phyloP scores from a whole-genome alignment of 2,888 invertebrate species.

The Nipponacmea schrenckii region DNA sequence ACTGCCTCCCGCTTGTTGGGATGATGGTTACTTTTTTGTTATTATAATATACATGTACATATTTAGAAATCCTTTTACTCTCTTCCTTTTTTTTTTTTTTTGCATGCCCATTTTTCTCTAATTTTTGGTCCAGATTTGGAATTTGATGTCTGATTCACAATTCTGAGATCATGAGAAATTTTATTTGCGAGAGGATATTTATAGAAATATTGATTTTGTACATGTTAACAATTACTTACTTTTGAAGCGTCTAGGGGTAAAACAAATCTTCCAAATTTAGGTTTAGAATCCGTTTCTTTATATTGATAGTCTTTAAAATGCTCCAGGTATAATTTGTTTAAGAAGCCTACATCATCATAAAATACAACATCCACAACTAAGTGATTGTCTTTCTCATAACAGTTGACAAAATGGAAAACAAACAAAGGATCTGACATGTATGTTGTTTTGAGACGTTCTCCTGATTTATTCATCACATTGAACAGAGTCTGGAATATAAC shows the following conservation, averaged over 20 bases:
- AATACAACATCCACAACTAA: conserved; percentile 44
- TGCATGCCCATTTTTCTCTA: too few relatives aligned
- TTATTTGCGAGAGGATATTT: too few relatives aligned
- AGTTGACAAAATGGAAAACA: conserved; percentile 76
- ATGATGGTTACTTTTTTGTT: too few relatives aligned
- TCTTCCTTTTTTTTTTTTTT: too few relatives aligned
- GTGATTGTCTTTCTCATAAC: conserved; percentile 76
- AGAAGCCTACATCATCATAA: conserved; percentile 46
- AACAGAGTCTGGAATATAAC: not conserved
- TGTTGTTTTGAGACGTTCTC: conserved; percentile 38
- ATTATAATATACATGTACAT: too few relatives aligned
- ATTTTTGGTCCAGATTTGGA: too few relatives aligned
- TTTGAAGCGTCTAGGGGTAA: conserved; percentile 72
- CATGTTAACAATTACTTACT: too few relatives aligned
- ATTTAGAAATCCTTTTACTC: too few relatives aligned
- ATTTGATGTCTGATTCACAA: too few relatives aligned
- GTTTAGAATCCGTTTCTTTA: conserved; percentile 35
- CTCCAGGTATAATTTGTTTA: conserved; percentile 47
- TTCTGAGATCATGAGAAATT: too few relatives aligned
- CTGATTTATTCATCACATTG: not conserved
- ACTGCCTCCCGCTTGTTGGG: too few relatives aligned
- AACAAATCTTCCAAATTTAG: conserved; percentile 74
- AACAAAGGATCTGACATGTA: conserved; percentile 70
- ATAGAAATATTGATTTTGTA: too few relatives aligned
- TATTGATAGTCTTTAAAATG: conserved; percentile 23